Evolutionary conservation across 1,140 invertebrate species (phyloP).

Genomic region (Hyposmocoma kahamanoa): DNA sequence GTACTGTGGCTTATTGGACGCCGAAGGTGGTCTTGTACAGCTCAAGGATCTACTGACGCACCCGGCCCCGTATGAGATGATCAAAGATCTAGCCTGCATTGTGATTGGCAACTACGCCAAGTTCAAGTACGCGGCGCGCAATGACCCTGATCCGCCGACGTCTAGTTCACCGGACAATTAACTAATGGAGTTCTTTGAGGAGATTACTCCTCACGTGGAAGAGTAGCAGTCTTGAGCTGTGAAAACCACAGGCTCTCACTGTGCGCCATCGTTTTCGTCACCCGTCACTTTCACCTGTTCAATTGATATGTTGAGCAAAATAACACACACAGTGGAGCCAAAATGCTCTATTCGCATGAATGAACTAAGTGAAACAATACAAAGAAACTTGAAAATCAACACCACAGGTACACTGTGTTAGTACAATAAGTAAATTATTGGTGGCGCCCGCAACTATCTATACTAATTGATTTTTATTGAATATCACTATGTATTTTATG

Average conservation of each 20-base stretch:
- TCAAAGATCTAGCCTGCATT: conserved; percentile 79
- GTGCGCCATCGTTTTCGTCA: too few species aligned
- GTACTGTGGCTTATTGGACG: conserved; percentile 90
- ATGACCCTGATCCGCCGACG: conserved; percentile 4
- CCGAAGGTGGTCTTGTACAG: conserved; percentile 88
- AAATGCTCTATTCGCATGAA: too few species aligned
- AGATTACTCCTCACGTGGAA: conserved; percentile 34
- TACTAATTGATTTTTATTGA: not conserved
- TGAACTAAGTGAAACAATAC: too few species aligned
- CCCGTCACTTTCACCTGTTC: too few species aligned
- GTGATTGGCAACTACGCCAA: conserved; percentile 79
- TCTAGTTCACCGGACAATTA: conserved; percentile 38
- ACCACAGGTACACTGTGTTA: not conserved
- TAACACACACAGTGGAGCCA: too few species aligned
- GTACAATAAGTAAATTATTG: not conserved
- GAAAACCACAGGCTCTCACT: too few species aligned
- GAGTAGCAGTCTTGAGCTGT: too few species aligned
- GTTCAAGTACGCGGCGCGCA: conserved; percentile 13
- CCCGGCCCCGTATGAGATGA: conserved; percentile 75
- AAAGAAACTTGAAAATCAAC: too few species aligned
- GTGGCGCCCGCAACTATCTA: not conserved
- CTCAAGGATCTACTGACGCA: conserved; percentile 80
- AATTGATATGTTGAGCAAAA: too few species aligned
- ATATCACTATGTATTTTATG: too few species aligned
- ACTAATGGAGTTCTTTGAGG: conserved; percentile 56